These are phyloP conservation scores for Achroia grisella DNA, from an alignment of 1,140 invertebrate species.

Conservation along the genomic window DNA sequence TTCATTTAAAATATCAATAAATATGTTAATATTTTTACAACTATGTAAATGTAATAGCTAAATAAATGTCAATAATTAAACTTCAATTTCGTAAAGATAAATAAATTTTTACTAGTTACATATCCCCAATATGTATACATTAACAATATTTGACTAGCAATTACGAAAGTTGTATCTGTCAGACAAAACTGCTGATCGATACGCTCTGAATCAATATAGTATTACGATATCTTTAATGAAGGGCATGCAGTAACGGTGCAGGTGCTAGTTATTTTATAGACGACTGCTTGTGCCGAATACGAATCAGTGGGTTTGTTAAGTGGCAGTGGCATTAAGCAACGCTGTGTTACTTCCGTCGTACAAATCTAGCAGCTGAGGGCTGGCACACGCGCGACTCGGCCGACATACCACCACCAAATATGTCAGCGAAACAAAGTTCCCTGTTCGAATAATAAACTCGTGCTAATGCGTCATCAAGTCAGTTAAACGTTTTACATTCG, in stretches of 20 bases:
- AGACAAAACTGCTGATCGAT: not conserved
- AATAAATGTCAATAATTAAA: too few species aligned
- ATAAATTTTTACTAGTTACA: slow-evolving; percentile 18
- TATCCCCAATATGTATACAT: not conserved
- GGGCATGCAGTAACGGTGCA: slow-evolving; percentile 26
- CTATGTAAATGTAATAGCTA: too few species aligned
- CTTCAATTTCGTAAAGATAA: too few species aligned
- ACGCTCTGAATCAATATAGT: slow-evolving; percentile 23
- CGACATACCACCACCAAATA: slow-evolving; percentile 61
- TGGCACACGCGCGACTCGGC: slow-evolving; percentile 17
- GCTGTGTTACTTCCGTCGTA: slow-evolving; percentile 33
- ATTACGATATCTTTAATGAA: slow-evolving; percentile 40
- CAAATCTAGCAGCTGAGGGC: slow-evolving; percentile 25
- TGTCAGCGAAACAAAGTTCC: slow-evolving; percentile 34
- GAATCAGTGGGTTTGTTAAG: slow-evolving; percentile 32
- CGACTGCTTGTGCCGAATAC: slow-evolving; percentile 33
- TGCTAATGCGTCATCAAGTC: slow-evolving; percentile 17
- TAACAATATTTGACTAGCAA: too few species aligned
- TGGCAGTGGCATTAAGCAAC: slow-evolving; percentile 29
- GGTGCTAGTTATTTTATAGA: slow-evolving; percentile 31
- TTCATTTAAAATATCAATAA: too few species aligned
- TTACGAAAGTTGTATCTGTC: too few species aligned
- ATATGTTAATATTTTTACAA: too few species aligned
- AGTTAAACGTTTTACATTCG: slow-evolving; percentile 24
- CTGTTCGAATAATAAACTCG: slow-evolving; percentile 49